Base-by-base conservation (phyloP, 2,797 vertebrate species). In the Tenualosa thibaudeaui region DNA sequence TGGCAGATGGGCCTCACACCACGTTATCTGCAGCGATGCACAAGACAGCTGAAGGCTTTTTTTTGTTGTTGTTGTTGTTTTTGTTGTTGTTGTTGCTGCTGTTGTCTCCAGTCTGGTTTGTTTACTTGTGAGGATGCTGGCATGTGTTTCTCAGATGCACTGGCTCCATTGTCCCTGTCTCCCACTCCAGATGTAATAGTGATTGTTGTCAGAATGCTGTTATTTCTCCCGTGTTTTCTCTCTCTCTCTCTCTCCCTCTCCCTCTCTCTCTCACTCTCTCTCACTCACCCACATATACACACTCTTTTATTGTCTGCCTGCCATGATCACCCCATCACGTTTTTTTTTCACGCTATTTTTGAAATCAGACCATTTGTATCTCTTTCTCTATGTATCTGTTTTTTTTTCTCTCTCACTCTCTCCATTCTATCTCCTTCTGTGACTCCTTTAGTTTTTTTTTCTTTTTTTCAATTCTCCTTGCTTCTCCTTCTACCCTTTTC, bases 351-450 rank as follows among this genome's bases (percentile, higher is more conserved):
- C 24, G 8, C 60, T 40, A 75, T 75, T 75, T 75, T 75, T 75
- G 68, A 75, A 75, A 40, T 75, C 68, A 37, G 37, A 75, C 68
- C 31, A 15, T 43, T 75, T 89, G 87, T 92, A 89, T 82, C 10
- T 91, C 90, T 92, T 91, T 91, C 86, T 91, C 86, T 90, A 81
- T 84, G 68, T 87, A 58, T 58, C 56, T n/a, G 56, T 86, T 88
- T 89, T 87, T 89, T 85, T n/a, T 84, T 75, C 83, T 51, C 71
- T 62, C 51, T 82, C 81, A 53, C 58, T 81, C 54, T 53, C 75
- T 83, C 12, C 82, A 81, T 81, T 92, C 84, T 83, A 93, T 94
- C 93, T 93, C 93, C 92, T 94, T 91, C 90, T 90, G 88, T 93
- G 93, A 93, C 92, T 94, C 90, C 86, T 75, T 37, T 40, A 75